A percentile compares a stretch with the other conserved stretches of the same genome.
phyloP scores from a whole-genome alignment of 92 coral and sea anemone genomes.

The Phymanthus crucifer region DNA sequence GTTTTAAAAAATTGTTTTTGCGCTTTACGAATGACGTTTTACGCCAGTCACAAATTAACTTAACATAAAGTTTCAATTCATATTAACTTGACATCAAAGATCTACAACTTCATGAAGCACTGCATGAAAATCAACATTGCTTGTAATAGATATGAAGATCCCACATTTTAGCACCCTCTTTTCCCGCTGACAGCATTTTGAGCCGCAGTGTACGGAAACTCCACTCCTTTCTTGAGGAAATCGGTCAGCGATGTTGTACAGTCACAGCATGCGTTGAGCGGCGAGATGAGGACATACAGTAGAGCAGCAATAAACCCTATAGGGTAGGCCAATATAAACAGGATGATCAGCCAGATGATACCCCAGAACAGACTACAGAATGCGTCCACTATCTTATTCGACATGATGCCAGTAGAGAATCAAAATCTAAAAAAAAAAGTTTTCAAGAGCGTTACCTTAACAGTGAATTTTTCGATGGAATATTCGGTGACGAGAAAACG shows the following conservation, averaged over 20 bases:
- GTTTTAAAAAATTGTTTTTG: too few relatives aligned
- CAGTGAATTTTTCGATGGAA: too few relatives aligned
- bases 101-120: too few relatives aligned
- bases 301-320: conserved; percentile 80
- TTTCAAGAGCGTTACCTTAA: not conserved
- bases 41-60: too few relatives aligned
- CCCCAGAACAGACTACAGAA: conserved; percentile 88
- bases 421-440: not conserved
- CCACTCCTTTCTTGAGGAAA: conserved; percentile 84
- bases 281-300: conserved; percentile 75
- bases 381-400: conserved; percentile 69
- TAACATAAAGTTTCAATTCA: too few relatives aligned
- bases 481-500: too few relatives aligned
- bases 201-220: conserved; percentile 81
- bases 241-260: conserved; percentile 83
- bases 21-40: too few relatives aligned
- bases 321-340: conserved; percentile 76
- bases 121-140: too few relatives aligned
- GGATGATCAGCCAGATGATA: conserved; percentile 82
- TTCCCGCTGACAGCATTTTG: conserved; percentile 74
- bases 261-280: conserved; percentile 86
- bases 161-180: conserved; percentile 61
- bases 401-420: not conserved
- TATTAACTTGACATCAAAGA: too few relatives aligned
- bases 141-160: too few relatives aligned